These are phyloP conservation scores for Cephus spinipes DNA, from an alignment of 2,888 invertebrate genomes.

Conservation along the genomic window DNA sequence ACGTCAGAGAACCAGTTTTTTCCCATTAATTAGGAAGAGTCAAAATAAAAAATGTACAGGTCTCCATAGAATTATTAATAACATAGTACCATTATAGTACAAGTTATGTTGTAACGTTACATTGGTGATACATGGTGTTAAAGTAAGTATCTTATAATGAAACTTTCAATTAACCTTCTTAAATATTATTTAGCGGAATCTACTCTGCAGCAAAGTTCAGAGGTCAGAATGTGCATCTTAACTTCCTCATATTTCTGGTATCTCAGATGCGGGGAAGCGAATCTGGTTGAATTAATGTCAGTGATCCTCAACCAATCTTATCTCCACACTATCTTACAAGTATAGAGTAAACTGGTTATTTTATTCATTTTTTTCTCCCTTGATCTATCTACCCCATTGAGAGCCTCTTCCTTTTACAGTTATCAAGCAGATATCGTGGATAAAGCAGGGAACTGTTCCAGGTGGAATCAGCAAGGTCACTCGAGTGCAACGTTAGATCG, in stretches of 20 bases:
- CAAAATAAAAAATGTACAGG: background rate
- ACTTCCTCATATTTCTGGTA: constrained; percentile 36
- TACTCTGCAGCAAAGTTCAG: constrained; percentile 4
- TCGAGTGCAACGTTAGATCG: constrained; percentile 53
- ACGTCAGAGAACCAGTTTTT: background rate
- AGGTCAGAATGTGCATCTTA: constrained; percentile 34
- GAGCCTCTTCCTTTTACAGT: constrained; percentile 63
- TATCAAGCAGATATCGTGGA: constrained; percentile 57
- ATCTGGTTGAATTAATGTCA: constrained; percentile 38
- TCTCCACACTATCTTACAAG: background rate
- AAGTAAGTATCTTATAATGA: too few relatives aligned
- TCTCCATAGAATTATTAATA: background rate
- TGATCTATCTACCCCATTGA: constrained; percentile 36
- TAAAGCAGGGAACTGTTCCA: constrained; percentile 60
- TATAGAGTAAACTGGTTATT: background rate
- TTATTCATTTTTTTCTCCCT: background rate
- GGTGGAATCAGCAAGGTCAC: constrained; percentile 61
- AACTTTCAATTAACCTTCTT: background rate
- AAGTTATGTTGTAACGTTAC: background rate
- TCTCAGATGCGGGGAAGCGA: constrained; percentile 36
- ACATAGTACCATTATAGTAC: background rate
- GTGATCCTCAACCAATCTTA: constrained; percentile 28
- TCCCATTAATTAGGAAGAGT: background rate
- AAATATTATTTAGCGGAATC: background rate
- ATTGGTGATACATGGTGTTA: too few relatives aligned